These are phyloP conservation scores for Myotis planiceps DNA, from an alignment of 2,797 vertebrate species.

Conservation along the genomic window DNA sequence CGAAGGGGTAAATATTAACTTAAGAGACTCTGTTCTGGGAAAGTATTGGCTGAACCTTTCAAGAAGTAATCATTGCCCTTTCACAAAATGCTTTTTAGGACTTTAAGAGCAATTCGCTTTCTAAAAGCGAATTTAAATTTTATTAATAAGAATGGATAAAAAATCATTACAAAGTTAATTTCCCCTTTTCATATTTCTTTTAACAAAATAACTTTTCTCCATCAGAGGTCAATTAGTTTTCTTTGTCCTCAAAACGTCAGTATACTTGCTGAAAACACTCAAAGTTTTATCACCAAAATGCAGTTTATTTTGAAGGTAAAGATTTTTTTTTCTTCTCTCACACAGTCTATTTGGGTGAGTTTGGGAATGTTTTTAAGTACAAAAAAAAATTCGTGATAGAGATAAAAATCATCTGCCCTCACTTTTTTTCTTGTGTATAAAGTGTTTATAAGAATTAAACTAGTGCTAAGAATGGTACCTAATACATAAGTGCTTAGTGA, in stretches of 20 bases:
- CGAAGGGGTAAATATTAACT: not conserved
- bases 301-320: conserved; percentile 59
- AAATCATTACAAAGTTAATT: conserved; percentile 67
- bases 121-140: conserved; percentile 60
- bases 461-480: not conserved
- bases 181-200: conserved; percentile 49
- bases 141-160: conserved; percentile 57
- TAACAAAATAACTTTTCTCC: conserved; percentile 45
- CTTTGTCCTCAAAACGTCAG: conserved; percentile 57
- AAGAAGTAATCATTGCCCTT: conserved; percentile 39
- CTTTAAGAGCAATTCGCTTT: conserved; percentile 36
- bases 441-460: not conserved
- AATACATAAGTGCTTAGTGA: not conserved
- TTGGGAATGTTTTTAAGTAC: conserved; percentile 24
- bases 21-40: not conserved
- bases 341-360: conserved; percentile 19
- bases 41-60: conserved; percentile 53
- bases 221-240: conserved; percentile 63
- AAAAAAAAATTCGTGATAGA: not conserved
- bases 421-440: not conserved
- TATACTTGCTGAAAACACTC: conserved; percentile 57
- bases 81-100: conserved; percentile 37
- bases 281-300: conserved; percentile 59
- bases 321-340: not conserved
- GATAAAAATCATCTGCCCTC: not conserved